Percentiles rank a stretch among this genome's conserved stretches.
phyloP scores from a whole-genome alignment of 2,113 vertebrate genomes.

The Canis aureus region DNA sequence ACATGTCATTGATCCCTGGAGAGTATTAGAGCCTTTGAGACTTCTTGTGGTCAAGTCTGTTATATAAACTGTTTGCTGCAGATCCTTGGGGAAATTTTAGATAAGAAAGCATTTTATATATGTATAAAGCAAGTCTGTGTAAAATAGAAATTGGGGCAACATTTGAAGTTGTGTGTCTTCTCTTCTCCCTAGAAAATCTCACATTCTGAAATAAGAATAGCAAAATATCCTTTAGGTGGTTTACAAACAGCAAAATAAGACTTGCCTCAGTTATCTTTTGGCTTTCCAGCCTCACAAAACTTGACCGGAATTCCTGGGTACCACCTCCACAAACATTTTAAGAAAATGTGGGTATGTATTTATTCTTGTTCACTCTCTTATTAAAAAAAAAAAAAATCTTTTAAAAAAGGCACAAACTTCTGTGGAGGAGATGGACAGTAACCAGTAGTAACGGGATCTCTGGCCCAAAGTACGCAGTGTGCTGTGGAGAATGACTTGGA shows the following conservation, averaged over 20 bases:
- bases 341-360: neutral
- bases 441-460: no score
- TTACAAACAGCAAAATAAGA: conserved; percentile 14
- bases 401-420: neutral
- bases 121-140: conserved; percentile 62
- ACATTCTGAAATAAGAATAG: conserved; percentile 56
- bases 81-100: conserved; percentile 78
- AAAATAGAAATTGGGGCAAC: conserved; percentile 74
- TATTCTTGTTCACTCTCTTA: neutral
- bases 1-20: conserved; percentile 80
- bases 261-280: neutral
- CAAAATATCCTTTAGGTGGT: conserved; percentile 70
- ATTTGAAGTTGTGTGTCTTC: conserved; percentile 77
- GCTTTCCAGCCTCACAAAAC: neutral
- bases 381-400: neutral
- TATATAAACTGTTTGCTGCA: conserved; percentile 74
- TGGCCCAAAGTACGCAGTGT: fast-evolving
- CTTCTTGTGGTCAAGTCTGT: conserved; percentile 78
- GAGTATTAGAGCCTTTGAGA: conserved; percentile 80
- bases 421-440: neutral
- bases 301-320: neutral
- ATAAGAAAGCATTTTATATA: conserved; percentile 75
- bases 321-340: neutral
- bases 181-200: conserved; percentile 73
- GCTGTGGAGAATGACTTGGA: neutral